A percentile compares a stretch with the other conserved stretches of the same genome.
Evolutionary conservation across 2,888 invertebrate genomes (phyloP).

Genomic region (Oeneis ivallda): DNA sequence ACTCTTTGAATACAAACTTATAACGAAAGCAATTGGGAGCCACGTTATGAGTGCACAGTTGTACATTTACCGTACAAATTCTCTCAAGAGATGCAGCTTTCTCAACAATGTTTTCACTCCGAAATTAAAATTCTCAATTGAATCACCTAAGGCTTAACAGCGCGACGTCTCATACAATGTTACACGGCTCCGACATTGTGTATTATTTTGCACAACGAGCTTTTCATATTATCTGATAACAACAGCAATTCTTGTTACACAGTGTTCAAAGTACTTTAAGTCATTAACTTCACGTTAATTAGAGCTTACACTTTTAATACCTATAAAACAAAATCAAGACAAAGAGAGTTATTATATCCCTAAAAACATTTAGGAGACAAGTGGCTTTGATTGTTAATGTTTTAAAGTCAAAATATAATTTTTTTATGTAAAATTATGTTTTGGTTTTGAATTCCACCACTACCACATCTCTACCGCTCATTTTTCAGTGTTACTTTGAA

Average conservation of each 20-base stretch:
- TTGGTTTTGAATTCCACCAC: too few species aligned
- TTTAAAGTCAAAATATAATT: too few species aligned
- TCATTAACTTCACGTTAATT: conserved; percentile 7
- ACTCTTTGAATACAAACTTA: background rate
- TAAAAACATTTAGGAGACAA: too few species aligned
- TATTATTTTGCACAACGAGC: conserved; percentile 2
- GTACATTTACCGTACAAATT: background rate
- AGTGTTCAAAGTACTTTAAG: background rate
- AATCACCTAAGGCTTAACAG: conserved; percentile 6
- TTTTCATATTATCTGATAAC: conserved; percentile 9
- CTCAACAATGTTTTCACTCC: conserved; percentile 6
- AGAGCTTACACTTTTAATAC: background rate
- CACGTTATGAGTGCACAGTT: background rate
- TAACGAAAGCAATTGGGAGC: background rate
- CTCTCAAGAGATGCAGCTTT: conserved; percentile 1
- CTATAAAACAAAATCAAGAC: too few species aligned
- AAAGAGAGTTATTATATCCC: too few species aligned
- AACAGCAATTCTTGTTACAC: background rate
- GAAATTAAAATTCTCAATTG: conserved; percentile 12
- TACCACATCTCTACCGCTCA: too few species aligned
- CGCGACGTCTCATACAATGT: conserved; percentile 1
- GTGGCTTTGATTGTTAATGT: too few species aligned
- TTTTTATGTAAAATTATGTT: too few species aligned
- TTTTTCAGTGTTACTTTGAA: too few species aligned
- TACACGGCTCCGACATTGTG: background rate